phyloP scores from a whole-genome alignment of 2,888 invertebrate genomes.

The Alitta virens region DNA sequence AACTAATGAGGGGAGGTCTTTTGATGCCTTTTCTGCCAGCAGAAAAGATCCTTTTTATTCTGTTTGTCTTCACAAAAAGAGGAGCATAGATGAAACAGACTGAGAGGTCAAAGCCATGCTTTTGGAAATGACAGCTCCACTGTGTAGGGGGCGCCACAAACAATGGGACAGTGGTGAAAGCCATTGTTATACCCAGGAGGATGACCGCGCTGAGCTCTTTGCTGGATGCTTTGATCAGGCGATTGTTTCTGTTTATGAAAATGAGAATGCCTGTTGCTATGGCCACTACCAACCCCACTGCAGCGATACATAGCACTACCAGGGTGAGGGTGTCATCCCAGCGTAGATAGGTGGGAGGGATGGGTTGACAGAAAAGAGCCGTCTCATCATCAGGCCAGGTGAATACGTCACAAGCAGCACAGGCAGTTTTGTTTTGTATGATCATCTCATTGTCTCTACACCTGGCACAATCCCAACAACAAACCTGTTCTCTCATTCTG shows the following conservation, averaged over 20 bases:
- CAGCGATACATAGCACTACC: conserved; percentile 7
- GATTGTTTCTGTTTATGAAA: conserved; percentile 5
- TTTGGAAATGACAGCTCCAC: conserved; percentile 6
- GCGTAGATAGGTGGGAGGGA: conserved; percentile 15
- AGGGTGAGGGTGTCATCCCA: conserved; percentile 3
- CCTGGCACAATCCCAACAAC: conserved; percentile 27
- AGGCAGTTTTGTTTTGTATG: conserved; percentile 18
- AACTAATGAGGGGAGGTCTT: conserved; percentile 11
- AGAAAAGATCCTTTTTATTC: conserved; percentile 38
- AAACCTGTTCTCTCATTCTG: conserved; percentile 6
- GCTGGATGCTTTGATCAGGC: conserved; percentile 25
- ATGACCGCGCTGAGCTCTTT: conserved; percentile 21
- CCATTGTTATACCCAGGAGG: conserved; percentile 18
- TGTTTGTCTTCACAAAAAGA: conserved; percentile 32
- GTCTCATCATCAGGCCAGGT: conserved; percentile 22
- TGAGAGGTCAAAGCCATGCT: conserved; percentile 17
- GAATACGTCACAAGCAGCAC: conserved; percentile 22
- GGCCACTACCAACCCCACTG: conserved; percentile 10
- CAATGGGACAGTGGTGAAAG: conserved; percentile 2
- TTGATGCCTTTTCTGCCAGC: conserved; percentile 23
- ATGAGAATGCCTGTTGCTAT: conserved; percentile 4
- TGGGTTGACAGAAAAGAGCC: conserved; percentile 7
- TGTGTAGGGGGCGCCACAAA: conserved; percentile 10
- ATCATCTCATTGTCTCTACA: conserved; percentile 25
- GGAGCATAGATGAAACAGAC: conserved; percentile 21